phyloP scores from a whole-genome alignment of 2,797 vertebrate species.

The Tolypeutes matacus region DNA sequence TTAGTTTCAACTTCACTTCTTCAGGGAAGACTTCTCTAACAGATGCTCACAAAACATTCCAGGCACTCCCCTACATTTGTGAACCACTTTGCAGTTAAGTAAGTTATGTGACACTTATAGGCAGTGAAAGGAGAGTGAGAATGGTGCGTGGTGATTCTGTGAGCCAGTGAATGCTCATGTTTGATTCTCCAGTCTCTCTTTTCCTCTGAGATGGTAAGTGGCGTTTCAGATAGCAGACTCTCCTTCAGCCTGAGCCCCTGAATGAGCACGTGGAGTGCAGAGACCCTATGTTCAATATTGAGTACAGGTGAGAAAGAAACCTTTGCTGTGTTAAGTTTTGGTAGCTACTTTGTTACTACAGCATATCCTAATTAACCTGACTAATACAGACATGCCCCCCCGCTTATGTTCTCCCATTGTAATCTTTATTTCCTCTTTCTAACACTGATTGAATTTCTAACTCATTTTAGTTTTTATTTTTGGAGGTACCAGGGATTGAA shows the following conservation, averaged over 20 bases:
- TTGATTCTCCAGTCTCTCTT: background rate
- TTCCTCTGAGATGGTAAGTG: background rate
- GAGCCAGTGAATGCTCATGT: background rate
- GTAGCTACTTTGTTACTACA: background rate
- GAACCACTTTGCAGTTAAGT: background rate
- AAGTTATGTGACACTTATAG: background rate
- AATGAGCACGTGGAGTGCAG: background rate
- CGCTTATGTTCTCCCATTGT: background rate
- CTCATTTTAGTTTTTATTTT: too few species aligned
- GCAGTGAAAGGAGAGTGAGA: background rate
- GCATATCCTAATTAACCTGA: background rate
- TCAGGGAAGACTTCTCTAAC: background rate
- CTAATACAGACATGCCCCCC: background rate
- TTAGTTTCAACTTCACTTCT: background rate
- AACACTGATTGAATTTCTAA: background rate
- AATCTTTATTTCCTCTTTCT: background rate
- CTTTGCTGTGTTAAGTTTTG: background rate
- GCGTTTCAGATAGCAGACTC: background rate
- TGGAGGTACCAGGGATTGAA: too few species aligned
- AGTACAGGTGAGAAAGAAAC: background rate
- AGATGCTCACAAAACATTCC: background rate
- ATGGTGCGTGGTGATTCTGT: background rate
- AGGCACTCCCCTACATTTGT: background rate
- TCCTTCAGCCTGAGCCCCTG: background rate
- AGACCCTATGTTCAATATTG: background rate